A percentile compares a stretch with the other conserved stretches of the same genome.
Conservation (phyloP, 1,140 invertebrate species). For the Hylaeus volcanicus region DNA sequence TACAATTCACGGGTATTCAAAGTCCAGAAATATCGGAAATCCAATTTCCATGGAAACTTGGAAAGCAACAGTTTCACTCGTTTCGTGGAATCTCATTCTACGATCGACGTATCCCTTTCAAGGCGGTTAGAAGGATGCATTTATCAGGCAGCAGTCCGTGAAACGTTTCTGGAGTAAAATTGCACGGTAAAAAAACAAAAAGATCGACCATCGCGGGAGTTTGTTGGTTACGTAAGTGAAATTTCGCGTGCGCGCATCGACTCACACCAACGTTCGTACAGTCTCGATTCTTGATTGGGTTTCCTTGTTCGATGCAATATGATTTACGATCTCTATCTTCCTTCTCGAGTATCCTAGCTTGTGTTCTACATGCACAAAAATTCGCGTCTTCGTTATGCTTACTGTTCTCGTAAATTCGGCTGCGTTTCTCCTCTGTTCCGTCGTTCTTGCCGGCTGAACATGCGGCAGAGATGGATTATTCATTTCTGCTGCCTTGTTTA, state of each 20-base stretch:
- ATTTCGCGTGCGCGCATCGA: neutral
- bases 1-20: neutral
- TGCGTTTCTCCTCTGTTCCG: too few relatives aligned
- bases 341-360: too few relatives aligned
- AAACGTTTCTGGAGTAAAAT: neutral
- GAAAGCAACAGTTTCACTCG: constrained; percentile 3
- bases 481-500: too few relatives aligned
- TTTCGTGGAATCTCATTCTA: constrained; percentile 6
- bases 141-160: constrained; percentile 6
- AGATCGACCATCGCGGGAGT: neutral
- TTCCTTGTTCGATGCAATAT: too few relatives aligned
- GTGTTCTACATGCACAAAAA: too few relatives aligned
- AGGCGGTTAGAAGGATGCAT: neutral
- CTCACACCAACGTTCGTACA: too few relatives aligned
- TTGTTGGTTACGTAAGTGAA: constrained; percentile 1
- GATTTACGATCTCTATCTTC: too few relatives aligned
- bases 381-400: too few relatives aligned
- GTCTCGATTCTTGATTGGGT: too few relatives aligned
- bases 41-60: constrained; percentile 6
- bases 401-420: too few relatives aligned
- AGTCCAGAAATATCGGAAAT: neutral
- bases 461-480: too few relatives aligned
- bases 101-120: neutral
- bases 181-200: neutral
- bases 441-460: too few relatives aligned